These are phyloP conservation scores for Athalia cordata DNA, from an alignment of 2,888 invertebrate species.

Conservation along the genomic window DNA sequence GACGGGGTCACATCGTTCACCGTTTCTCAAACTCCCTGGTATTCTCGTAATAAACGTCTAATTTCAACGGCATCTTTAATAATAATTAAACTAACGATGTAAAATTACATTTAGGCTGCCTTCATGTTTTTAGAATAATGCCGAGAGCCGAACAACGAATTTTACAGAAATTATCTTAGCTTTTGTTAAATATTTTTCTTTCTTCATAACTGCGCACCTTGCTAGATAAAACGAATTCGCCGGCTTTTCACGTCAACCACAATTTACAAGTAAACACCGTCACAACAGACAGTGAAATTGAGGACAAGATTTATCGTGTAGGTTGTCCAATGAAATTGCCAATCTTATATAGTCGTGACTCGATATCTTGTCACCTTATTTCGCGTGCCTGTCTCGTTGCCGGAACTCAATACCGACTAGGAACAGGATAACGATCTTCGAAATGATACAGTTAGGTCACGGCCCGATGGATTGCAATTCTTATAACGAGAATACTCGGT, in stretches of 20 bases:
- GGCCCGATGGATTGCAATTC: neutral
- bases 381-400: neutral
- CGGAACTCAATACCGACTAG: neutral
- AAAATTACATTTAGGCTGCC: neutral
- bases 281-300: neutral
- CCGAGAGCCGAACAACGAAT: too few species aligned
- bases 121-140: neutral
- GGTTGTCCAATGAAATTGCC: neutral
- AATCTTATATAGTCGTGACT: neutral
- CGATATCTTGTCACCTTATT: neutral
- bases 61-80: conserved; percentile 6
- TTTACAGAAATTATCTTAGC: too few species aligned
- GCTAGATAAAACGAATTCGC: neutral
- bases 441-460: conserved; percentile 7
- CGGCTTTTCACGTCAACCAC: neutral
- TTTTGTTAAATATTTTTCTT: too few species aligned
- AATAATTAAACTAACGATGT: conserved; percentile 1
- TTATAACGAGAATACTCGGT: neutral
- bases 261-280: too few species aligned
- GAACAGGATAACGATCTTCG: neutral
- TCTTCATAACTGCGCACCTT: too few species aligned
- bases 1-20: conserved; percentile 6
- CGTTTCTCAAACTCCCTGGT: neutral
- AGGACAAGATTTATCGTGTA: neutral
- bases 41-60: neutral